Base-by-base conservation (phyloP, 2,888 invertebrate genomes). In the Sympetrum striolatum region DNA sequence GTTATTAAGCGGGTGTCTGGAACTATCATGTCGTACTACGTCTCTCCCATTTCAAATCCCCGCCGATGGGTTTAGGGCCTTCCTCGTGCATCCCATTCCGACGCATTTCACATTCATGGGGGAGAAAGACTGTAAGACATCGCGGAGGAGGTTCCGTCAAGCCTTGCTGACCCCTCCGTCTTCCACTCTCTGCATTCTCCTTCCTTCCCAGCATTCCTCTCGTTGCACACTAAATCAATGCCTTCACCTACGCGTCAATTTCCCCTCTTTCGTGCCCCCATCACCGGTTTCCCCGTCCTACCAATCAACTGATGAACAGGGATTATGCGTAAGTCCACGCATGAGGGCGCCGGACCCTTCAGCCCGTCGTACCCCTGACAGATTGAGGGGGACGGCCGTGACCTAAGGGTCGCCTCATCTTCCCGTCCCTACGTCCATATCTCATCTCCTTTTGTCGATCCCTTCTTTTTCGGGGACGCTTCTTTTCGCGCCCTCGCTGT, bases 261-360 rank as follows among this genome's bases (percentile, higher is more conserved):
- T 53, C 35, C 48, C 35, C 48, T 44, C 80, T 18, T 48, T 48
- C 44, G 22, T 22, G n/a, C 6, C 15, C n/a, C 53, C 31, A 14
- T 53, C 81, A 0, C 44, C 81, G 25, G 48, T n/a, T 44, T 22
- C 22, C 81, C 53, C 53, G 6, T 86, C 60, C 86, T 60, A 18
- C 86, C 86, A 86, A 86, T 86, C 86, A 86, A 60, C 86, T 86
- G 86, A 86, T 86, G 86, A 86, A 60, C 86, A 58, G 86, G 86
- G 86, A 86, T 86, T 86, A 86, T 86, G 86, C 60, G 86, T 22
- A 35, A 60, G 86, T 86, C 86, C 86, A 86, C 86, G 86, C 86
- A 86, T 86, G 86, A 86, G 86, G 64, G 60, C 86, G 53, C 86
- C 37, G 35, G 60, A 37, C 60, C 82, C 82, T 58, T 58, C 86